These are phyloP conservation scores for Spicauda simplicius DNA, from an alignment of 2,888 invertebrate species.

Conservation along the genomic window DNA sequence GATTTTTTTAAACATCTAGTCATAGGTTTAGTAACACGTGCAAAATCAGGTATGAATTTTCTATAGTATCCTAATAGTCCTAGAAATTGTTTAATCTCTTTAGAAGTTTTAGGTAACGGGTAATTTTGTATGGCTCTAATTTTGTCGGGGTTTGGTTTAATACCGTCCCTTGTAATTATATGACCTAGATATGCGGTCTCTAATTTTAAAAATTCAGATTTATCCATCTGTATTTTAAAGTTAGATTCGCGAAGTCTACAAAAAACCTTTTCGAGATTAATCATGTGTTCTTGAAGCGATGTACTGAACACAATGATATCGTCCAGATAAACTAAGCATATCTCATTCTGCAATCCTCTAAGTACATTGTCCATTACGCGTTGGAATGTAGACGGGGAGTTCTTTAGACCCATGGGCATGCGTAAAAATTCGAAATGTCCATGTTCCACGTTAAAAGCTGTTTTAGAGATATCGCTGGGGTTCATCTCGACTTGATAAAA, in stretches of 20 bases:
- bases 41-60: slow-evolving; percentile 39
- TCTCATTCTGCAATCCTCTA: slow-evolving; percentile 42
- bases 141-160: slow-evolving; percentile 43
- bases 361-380: slow-evolving; percentile 51
- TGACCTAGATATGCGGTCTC: slow-evolving; percentile 44
- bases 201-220: slow-evolving; percentile 45
- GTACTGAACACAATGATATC: slow-evolving; percentile 50
- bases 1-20: slow-evolving; percentile 35
- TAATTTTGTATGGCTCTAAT: slow-evolving; percentile 43
- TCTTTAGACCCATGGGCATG: no score
- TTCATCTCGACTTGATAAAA: slow-evolving; percentile 41
- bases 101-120: slow-evolving; percentile 26
- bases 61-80: slow-evolving; percentile 37
- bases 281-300: slow-evolving; percentile 46
- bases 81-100: slow-evolving; percentile 35
- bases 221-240: slow-evolving; percentile 49
- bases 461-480: slow-evolving; percentile 45
- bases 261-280: slow-evolving; percentile 45
- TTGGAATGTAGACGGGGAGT: slow-evolving; percentile 51
- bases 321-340: slow-evolving; percentile 49
- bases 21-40: slow-evolving; percentile 37
- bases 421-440: no score
- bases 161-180: slow-evolving; percentile 35
- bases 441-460: slow-evolving; percentile 48
- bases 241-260: slow-evolving; percentile 42